Conservation (phyloP, 2,113 vertebrate species). For the Protobothrops flavoviridis region DNA sequence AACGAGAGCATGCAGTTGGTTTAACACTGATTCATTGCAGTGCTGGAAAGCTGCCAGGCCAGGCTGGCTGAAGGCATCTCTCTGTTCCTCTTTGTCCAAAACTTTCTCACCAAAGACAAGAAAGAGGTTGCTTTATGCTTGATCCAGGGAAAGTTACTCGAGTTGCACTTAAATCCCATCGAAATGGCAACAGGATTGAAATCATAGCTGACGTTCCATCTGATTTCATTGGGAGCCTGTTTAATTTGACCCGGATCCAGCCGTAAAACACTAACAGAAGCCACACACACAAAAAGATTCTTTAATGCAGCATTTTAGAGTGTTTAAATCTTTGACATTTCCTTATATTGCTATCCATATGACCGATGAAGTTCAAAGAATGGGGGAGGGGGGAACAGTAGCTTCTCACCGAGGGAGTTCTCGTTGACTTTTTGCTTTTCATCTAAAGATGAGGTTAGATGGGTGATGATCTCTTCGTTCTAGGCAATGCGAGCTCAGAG, state of each 20-base stretch:
- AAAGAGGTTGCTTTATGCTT: neutral
- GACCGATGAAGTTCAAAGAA: neutral
- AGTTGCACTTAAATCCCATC: neutral
- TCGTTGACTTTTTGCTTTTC: neutral
- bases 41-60: neutral
- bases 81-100: neutral
- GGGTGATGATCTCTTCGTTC: neutral
- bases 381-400: too few relatives aligned
- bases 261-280: neutral
- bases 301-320: neutral
- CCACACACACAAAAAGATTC: neutral
- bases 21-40: slow-evolving; percentile 1
- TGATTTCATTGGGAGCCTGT: neutral
- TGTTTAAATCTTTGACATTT: neutral
- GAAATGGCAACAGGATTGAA: neutral
- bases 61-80: neutral
- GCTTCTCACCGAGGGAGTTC: neutral
- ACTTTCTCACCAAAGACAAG: neutral
- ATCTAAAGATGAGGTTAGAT: neutral
- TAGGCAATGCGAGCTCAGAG: neutral
- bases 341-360: neutral
- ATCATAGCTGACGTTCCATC: neutral
- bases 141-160: neutral
- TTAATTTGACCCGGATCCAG: neutral
- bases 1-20: slow-evolving; percentile 4